Conservation (phyloP, 2,113 vertebrate genomes). For the Jacana jacana region DNA sequence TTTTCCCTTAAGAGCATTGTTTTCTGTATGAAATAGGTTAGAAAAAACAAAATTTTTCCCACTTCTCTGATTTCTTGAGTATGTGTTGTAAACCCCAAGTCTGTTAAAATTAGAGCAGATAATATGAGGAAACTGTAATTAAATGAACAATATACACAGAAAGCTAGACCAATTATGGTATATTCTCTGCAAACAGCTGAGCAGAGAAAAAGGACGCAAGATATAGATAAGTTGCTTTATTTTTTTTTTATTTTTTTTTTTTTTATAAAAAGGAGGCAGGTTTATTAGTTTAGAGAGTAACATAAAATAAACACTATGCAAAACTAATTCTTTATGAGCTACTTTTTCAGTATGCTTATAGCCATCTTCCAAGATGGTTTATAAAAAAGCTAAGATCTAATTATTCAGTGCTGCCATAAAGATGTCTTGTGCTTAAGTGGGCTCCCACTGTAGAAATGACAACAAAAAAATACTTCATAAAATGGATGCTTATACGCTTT, state of each 20-base stretch:
- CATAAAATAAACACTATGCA: not conserved
- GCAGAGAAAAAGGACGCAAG: not conserved
- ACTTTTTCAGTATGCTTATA: not conserved
- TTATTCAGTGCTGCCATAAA: not conserved
- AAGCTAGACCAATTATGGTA: not conserved
- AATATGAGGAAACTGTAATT: slow-evolving; percentile 29
- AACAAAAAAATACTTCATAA: not conserved
- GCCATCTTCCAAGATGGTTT: not conserved
- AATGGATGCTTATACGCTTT: not conserved
- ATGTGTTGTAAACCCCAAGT: not conserved
- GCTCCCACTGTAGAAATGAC: not conserved
- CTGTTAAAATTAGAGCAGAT: not conserved
- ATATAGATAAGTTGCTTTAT: not conserved
- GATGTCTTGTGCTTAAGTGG: not conserved
- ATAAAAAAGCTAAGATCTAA: not conserved
- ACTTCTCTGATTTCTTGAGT: not conserved
- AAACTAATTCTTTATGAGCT: not conserved
- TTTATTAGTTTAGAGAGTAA: slow-evolving; percentile 8
- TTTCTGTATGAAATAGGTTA: not conserved
- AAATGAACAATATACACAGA: not conserved
- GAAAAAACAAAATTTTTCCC: not conserved
- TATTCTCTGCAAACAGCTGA: not conserved
- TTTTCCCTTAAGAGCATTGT: not conserved
- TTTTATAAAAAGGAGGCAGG: not conserved
- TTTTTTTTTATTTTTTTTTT: not conserved